These are phyloP conservation scores for Drosophila sp. DNA, from an alignment of 1,140 invertebrate genomes.

Conservation along the genomic window DNA sequence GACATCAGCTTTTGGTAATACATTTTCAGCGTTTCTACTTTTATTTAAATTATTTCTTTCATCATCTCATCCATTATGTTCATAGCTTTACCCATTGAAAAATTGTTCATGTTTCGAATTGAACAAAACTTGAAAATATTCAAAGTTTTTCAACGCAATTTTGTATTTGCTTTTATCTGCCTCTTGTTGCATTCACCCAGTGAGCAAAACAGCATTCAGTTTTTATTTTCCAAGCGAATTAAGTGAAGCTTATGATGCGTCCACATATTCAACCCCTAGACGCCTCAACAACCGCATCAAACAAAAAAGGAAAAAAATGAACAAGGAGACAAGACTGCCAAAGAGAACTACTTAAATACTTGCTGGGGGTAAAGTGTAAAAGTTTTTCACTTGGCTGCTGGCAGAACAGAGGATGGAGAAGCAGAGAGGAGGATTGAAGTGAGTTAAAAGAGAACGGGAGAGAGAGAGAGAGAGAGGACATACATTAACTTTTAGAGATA, in stretches of 20 bases:
- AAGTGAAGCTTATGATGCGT: constrained; percentile 65
- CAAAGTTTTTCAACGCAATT: constrained; percentile 14
- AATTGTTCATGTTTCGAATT: not conserved
- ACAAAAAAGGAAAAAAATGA: not conserved
- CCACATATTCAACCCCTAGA: not conserved
- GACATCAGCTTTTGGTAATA: no score
- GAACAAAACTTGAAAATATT: constrained; percentile 6
- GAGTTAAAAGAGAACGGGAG: not conserved
- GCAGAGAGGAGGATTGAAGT: not conserved
- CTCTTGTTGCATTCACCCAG: not conserved
- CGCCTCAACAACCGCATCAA: constrained; percentile 2
- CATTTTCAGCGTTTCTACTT: not conserved
- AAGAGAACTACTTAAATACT: constrained; percentile 50
- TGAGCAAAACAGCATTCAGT: constrained; percentile 44
- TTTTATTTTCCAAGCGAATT: constrained; percentile 67
- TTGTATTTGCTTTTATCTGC: constrained; percentile 4
- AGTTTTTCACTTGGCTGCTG: constrained; percentile 33
- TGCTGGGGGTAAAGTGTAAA: constrained; percentile 30
- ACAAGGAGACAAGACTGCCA: constrained; percentile 17
- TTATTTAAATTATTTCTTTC: not conserved
- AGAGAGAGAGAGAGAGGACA: not conserved
- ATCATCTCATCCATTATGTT: not conserved
- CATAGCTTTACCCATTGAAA: not conserved
- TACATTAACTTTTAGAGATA: constrained; percentile 70
- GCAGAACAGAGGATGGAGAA: no score